Evolutionary conservation across 2,113 vertebrate species (phyloP), one percentile per base, ranked within the genome.

Genomic region (Ornithorhynchus anatinus): DNA sequence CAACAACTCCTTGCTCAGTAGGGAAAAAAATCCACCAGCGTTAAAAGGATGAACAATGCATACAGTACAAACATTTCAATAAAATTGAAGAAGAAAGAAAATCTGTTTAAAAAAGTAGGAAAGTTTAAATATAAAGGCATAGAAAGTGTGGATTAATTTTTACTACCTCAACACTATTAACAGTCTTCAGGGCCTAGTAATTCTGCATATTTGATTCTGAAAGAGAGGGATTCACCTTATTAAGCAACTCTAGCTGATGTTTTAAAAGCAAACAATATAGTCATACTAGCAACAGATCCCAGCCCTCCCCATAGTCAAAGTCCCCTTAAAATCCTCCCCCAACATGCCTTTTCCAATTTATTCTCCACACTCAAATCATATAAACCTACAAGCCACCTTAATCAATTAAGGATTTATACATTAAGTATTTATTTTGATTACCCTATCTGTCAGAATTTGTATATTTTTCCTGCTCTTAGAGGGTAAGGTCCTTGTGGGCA

Each of bases 81-180:
- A 67, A 83, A 87, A 86, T 75, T 70, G 57, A 75, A 59, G 65
- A 80, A 72, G 75, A 84, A 88, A 84, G 59, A 82, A 84, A 63
- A 15, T 58, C 69, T 68, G 47, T 47, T 61, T 63, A 89, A 83
- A 82, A 53, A 37, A 73, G 10, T 72, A 67, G 66, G 40, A 86
- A 81, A 54, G 59, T 68, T 25, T 60, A 57, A 75, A 69, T 51
- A 70, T 22, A 47, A 70, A 84, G 69, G 59, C 37, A 56, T 29
- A 66, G 60, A 63, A 77, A 79, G 58, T 79, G 29, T 56, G 57
- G 72, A 74, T 72, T 51, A 69, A 80, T 9, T 27, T 6, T 8
- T 53, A 47, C 22, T 50, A 19, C 14, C n/a, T 25, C 4, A 5
- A 16, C 5, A 16, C 14, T 29, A 15, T 25, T 44, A n/a, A n/a